A percentile compares a stretch with the other conserved stretches of the same genome.
These are phyloP conservation scores for Calypte anna DNA, from an alignment of 2,113 vertebrate species.

Conservation along the genomic window DNA sequence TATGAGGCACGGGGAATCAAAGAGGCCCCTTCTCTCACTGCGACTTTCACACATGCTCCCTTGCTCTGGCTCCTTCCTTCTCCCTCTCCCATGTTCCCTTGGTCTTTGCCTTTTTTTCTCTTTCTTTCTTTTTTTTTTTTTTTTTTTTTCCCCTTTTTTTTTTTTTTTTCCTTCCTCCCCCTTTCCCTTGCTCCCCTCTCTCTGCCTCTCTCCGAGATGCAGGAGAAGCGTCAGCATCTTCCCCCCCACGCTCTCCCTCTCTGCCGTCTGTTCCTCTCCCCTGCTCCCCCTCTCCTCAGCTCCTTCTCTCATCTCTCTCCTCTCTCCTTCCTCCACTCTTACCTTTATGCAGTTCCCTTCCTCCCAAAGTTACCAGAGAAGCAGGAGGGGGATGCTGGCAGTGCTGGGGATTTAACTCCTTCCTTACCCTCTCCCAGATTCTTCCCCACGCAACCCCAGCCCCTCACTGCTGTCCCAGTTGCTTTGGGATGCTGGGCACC, in stretches of 20 bases:
- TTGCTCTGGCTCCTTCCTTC: constrained; percentile 79
- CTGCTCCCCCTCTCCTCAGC: constrained; percentile 21
- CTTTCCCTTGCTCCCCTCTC: constrained; percentile 9
- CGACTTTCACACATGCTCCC: constrained; percentile 73
- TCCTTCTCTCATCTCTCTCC: constrained; percentile 58
- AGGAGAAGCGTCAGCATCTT: constrained; percentile 58
- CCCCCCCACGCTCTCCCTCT: constrained; percentile 60
- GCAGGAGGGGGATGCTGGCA: not conserved
- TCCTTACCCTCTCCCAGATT: not conserved
- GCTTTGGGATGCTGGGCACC: not conserved
- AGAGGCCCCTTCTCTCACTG: constrained; percentile 75
- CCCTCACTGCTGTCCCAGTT: fast-evolving
- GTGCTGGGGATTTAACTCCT: constrained; percentile 58
- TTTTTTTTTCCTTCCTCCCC: too few relatives aligned
- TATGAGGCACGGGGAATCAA: constrained; percentile 80
- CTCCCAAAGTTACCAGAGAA: constrained; percentile 63
- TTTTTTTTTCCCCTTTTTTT: not conserved
- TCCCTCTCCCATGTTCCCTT: constrained; percentile 64
- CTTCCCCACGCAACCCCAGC: not conserved
- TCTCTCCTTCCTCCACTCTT: constrained; percentile 56
- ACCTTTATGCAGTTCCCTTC: constrained; percentile 64
- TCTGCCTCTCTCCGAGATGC: constrained; percentile 7
- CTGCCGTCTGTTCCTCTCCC: constrained; percentile 55
- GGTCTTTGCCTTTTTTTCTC: constrained; percentile 48
- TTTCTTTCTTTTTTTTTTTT: not conserved